phyloP scores from a whole-genome alignment of 2,113 vertebrate genomes.

The Gallinago paraguaiae region DNA sequence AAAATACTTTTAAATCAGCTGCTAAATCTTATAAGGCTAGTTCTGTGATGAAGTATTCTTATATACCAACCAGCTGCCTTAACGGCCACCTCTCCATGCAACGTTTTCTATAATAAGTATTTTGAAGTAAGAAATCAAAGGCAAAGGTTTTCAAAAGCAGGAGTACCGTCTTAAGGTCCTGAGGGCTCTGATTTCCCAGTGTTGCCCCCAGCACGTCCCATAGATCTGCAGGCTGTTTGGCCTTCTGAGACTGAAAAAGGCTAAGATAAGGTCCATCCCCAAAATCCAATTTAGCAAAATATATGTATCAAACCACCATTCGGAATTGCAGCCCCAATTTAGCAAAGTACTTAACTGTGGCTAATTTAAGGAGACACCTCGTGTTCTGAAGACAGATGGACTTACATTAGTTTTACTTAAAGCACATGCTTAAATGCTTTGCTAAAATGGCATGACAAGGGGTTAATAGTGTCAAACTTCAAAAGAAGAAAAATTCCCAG shows the following conservation, averaged over 20 bases:
- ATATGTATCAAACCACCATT: neutral
- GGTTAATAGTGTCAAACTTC: neutral
- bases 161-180: neutral
- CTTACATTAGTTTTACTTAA: neutral
- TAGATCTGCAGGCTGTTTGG: neutral
- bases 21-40: neutral
- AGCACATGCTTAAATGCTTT: constrained; percentile 22
- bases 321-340: neutral
- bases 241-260: neutral
- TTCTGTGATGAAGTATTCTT: neutral
- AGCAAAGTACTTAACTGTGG: neutral
- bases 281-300: neutral
- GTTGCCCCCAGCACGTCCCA: neutral
- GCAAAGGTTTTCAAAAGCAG: neutral
- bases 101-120: neutral
- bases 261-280: neutral
- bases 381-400: neutral
- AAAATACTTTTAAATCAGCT: constrained; percentile 8
- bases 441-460: constrained; percentile 9
- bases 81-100: neutral
- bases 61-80: neutral
- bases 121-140: neutral
- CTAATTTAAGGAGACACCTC: neutral
- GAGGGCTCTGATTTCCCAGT: neutral
- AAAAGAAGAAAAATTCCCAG: constrained; percentile 42